A percentile compares a stretch with the other conserved stretches of the same genome.
phyloP scores from a whole-genome alignment of 2,888 invertebrate genomes.

The Nineta flava region DNA sequence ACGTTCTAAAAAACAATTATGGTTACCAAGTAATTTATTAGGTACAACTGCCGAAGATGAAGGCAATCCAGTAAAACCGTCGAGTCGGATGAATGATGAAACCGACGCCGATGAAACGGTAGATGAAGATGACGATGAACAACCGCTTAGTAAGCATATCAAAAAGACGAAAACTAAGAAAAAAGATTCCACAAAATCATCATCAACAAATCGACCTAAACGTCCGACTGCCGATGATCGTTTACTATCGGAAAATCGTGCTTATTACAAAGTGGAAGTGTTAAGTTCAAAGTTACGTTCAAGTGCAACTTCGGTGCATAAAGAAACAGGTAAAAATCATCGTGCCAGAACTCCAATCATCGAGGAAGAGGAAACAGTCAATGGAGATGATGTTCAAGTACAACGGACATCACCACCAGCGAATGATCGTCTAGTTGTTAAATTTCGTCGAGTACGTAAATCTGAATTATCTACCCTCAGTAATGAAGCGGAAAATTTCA shows the following conservation, averaged over 20 bases:
- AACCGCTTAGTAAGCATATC: conserved; percentile 17
- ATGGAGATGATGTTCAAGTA: neutral
- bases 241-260: conserved; percentile 30
- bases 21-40: conserved; percentile 22
- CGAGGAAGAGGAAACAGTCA: conserved; percentile 19
- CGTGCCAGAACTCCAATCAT: conserved; percentile 16
- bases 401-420: neutral
- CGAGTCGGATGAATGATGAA: conserved; percentile 10
- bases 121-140: conserved; percentile 23
- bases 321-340: conserved; percentile 10
- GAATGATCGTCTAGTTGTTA: conserved; percentile 42
- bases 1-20: conserved; percentile 24
- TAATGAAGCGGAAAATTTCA: conserved; percentile 75
- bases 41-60: conserved; percentile 27
- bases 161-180: conserved; percentile 7
- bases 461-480: conserved; percentile 61
- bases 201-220: conserved; percentile 8
- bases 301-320: conserved; percentile 19
- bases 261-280: conserved; percentile 58
- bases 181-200: conserved; percentile 1
- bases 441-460: conserved; percentile 55
- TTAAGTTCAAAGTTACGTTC: conserved; percentile 51
- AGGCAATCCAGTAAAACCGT: conserved; percentile 18
- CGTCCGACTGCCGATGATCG: conserved; percentile 32
- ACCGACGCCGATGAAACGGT: conserved; percentile 22